phyloP scores from a whole-genome alignment of 2,113 vertebrate genomes.

The Stigmatopora argus region DNA sequence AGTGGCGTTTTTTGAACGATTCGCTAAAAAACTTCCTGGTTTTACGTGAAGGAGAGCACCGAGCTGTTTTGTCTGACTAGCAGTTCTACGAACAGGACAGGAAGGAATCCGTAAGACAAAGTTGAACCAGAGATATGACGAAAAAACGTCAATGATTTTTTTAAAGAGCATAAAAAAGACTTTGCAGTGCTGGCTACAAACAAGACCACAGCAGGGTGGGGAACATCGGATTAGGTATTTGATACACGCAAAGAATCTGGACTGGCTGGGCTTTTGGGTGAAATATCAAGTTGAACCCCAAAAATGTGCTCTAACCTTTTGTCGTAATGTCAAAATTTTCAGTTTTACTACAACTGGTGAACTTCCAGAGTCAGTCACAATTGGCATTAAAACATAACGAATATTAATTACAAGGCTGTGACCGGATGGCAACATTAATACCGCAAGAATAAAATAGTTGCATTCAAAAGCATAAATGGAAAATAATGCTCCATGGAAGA shows the following conservation, averaged over 20 bases:
- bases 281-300: neutral
- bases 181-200: constrained; percentile 70
- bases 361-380: too few species aligned
- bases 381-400: too few species aligned
- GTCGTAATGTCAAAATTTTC: neutral
- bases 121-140: constrained; percentile 51
- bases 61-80: constrained; percentile 56
- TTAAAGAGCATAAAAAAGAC: neutral
- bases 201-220: constrained; percentile 25
- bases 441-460: too few species aligned
- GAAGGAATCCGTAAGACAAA: constrained; percentile 56
- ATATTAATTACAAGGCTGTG: too few species aligned
- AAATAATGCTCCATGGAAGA: too few species aligned
- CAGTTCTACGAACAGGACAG: constrained; percentile 60
- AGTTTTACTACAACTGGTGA: too few species aligned
- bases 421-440: too few species aligned
- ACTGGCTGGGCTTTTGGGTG: neutral
- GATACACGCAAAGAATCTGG: neutral
- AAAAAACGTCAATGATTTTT: constrained; percentile 49
- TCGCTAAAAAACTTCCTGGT: constrained; percentile 72
- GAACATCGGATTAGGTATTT: neutral
- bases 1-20: constrained; percentile 49
- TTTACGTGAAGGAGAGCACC: constrained; percentile 76
- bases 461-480: too few species aligned
- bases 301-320: neutral